A percentile compares a stretch with the other conserved stretches of the same genome.
Conservation (phyloP, 2,113 vertebrate genomes). For the Sinocyclocheilus grahami region DNA sequence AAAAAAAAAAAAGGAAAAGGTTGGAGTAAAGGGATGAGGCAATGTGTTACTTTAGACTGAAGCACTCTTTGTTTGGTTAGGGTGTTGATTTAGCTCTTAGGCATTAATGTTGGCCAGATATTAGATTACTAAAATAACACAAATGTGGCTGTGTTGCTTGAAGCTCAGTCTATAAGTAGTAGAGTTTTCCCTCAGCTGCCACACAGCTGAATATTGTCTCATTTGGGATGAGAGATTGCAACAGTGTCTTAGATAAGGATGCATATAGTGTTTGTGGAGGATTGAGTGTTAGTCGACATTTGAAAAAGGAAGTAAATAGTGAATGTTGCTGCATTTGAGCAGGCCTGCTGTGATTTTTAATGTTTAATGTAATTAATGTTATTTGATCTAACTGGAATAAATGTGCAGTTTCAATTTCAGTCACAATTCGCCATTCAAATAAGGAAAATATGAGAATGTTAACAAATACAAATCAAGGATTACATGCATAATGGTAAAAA, state of each 20-base stretch:
- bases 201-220: not conserved
- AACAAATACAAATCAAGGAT: no score
- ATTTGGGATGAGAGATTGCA: not conserved
- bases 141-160: not conserved
- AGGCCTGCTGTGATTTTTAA: not conserved
- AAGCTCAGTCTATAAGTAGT: constrained; percentile 25
- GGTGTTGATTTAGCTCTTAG: constrained; percentile 42
- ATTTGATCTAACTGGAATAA: no score
- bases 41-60: constrained; percentile 17
- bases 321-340: not conserved
- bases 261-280: not conserved
- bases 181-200: not conserved
- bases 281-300: not conserved
- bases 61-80: constrained; percentile 25
- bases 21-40: constrained; percentile 3
- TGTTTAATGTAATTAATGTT: no score
- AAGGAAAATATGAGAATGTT: no score
- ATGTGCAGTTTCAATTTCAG: no score
- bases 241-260: not conserved
- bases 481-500: no score
- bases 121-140: constrained; percentile 34
- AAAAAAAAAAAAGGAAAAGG: constrained; percentile 19
- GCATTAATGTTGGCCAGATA: constrained; percentile 8
- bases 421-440: no score
- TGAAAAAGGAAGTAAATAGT: not conserved